phyloP scores from a whole-genome alignment of 2,797 vertebrate genomes.

The Peromyscus eremicus region DNA sequence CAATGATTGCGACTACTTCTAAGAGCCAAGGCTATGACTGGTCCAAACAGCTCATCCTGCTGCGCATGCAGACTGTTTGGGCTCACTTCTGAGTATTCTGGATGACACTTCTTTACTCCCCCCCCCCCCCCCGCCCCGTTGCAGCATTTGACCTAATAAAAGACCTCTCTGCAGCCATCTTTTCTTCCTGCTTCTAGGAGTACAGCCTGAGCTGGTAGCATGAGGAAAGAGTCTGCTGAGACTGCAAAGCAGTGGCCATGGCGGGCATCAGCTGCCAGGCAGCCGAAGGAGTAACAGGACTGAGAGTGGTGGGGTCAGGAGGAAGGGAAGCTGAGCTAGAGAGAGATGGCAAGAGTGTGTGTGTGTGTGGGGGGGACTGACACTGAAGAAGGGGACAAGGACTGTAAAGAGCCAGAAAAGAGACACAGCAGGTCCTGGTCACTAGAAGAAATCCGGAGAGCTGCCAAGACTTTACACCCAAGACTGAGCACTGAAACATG shows the following conservation, averaged over 20 bases:
- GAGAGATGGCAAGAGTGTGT: background rate
- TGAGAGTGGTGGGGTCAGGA: too few relatives aligned
- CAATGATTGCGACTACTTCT: background rate
- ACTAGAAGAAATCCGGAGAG: background rate
- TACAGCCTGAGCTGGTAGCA: background rate
- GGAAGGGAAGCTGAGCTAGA: background rate
- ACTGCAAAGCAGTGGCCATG: too few relatives aligned
- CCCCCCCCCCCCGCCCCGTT: too few relatives aligned
- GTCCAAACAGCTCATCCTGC: background rate
- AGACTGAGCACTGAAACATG: background rate
- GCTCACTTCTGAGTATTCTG: background rate
- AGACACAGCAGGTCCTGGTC: background rate
- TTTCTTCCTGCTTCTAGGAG: background rate
- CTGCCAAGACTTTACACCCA: background rate
- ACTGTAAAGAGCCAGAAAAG: background rate
- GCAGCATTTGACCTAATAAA: background rate
- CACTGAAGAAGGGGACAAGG: background rate
- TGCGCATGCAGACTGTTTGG: background rate
- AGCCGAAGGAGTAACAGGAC: too few relatives aligned
- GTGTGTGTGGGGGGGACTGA: too few relatives aligned
- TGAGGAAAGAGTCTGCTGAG: background rate
- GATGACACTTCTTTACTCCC: background rate
- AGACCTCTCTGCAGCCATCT: too few relatives aligned
- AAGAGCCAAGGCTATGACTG: background rate
- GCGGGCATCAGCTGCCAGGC: too few relatives aligned